Evolutionary conservation across 2,888 invertebrate genomes (phyloP).

Genomic region (Callimorpha dominula): DNA sequence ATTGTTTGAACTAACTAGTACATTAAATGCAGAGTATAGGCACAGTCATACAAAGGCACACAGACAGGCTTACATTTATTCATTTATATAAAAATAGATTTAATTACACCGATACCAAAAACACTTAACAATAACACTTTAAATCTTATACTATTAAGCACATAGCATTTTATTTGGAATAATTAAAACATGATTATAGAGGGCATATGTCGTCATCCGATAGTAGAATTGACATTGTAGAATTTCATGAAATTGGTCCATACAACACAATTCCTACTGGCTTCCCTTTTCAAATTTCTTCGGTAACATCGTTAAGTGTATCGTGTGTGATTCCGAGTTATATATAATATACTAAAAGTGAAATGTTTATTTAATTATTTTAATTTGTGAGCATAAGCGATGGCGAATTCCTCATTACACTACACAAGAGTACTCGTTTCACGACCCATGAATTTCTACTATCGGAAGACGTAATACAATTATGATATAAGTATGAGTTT

Average conservation of each 20-base stretch:
- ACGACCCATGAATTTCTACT: no score
- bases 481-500: no score
- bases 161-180: not conserved
- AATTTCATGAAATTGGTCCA: not conserved
- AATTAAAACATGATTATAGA: not conserved
- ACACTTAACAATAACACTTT: not conserved
- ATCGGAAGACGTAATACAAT: no score
- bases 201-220: not conserved
- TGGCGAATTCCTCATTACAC: no score
- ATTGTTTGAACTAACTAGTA: not conserved
- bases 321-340: no score
- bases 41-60: constrained; percentile 26
- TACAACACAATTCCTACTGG: no score
- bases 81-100: constrained; percentile 1
- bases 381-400: no score
- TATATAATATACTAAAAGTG: no score
- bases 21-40: constrained; percentile 22
- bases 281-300: no score
- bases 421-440: no score
- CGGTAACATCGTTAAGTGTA: no score
- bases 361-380: no score
- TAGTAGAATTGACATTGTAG: not conserved
- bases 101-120: not conserved
- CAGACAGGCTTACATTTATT: not conserved
- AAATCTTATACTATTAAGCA: not conserved